These are phyloP conservation scores for Papilio dardanus DNA, from an alignment of 1,140 invertebrate species.

Conservation along the genomic window DNA sequence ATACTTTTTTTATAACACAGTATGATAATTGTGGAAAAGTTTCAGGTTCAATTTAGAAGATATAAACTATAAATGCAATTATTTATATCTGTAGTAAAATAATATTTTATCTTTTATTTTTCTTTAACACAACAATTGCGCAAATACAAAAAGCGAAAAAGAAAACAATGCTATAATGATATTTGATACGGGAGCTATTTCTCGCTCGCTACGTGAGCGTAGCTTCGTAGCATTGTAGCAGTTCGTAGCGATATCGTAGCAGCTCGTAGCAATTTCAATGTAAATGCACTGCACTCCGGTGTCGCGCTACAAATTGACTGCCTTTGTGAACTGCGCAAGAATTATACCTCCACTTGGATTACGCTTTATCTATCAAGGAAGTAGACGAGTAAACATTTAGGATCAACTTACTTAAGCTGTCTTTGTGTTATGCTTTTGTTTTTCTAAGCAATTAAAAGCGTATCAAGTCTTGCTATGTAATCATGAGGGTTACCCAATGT, in stretches of 20 bases:
- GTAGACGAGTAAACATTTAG: background rate
- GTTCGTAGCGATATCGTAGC: conserved; percentile 6
- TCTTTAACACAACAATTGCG: background rate
- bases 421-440: background rate
- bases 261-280: conserved; percentile 26
- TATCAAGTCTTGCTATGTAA: background rate
- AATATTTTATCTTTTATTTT: background rate
- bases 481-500: too few relatives aligned
- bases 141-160: background rate
- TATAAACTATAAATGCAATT: too few relatives aligned
- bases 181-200: conserved; percentile 21
- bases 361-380: conserved; percentile 14
- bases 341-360: conserved; percentile 23
- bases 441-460: background rate
- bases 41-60: background rate
- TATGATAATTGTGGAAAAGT: background rate
- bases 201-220: conserved; percentile 12
- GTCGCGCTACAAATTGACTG: conserved; percentile 31
- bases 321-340: conserved; percentile 9
- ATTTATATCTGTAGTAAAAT: background rate
- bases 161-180: conserved; percentile 18
- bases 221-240: background rate
- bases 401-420: background rate
- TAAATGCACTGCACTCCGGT: conserved; percentile 31
- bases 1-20: background rate